phyloP scores from a whole-genome alignment of 2,888 invertebrate species.

The Chirona hameri region DNA sequence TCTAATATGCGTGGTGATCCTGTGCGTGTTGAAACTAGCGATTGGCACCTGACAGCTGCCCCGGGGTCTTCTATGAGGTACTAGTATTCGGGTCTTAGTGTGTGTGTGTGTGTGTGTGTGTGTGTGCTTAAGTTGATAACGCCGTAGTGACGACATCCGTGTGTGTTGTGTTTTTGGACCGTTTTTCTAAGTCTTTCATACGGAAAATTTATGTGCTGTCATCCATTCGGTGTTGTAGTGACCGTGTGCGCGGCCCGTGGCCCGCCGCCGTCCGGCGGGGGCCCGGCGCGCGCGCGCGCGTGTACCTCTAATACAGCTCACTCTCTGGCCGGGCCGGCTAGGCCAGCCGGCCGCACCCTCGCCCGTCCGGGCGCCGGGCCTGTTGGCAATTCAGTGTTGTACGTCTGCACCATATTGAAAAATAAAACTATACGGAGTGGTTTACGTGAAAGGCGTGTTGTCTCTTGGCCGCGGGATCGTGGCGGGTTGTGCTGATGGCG shows the following conservation, averaged over 20 bases:
- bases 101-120: slow-evolving; percentile 29
- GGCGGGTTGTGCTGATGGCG: no score
- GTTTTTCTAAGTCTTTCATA: slow-evolving; percentile 29
- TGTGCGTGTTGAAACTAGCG: slow-evolving; percentile 10
- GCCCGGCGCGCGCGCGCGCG: neutral
- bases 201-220: slow-evolving; percentile 26
- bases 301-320: neutral
- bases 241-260: neutral
- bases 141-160: slow-evolving; percentile 2
- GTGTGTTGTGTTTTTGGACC: slow-evolving; percentile 25
- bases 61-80: slow-evolving; percentile 26
- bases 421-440: slow-evolving; percentile 10
- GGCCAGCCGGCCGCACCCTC: neutral
- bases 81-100: slow-evolving; percentile 28
- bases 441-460: neutral
- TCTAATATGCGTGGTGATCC: slow-evolving; percentile 11
- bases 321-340: neutral
- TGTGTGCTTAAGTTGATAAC: slow-evolving; percentile 29
- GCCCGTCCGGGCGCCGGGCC: neutral
- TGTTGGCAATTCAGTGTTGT: neutral
- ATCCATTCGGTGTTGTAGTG: neutral
- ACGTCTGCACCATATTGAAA: slow-evolving; percentile 4
- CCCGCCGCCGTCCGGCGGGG: neutral
- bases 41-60: slow-evolving; percentile 4
- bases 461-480: no score